Percentiles rank a stretch among this genome's conserved stretches.
These are phyloP conservation scores for Thera obeliscata DNA, from an alignment of 2,888 invertebrate genomes.

Conservation along the genomic window DNA sequence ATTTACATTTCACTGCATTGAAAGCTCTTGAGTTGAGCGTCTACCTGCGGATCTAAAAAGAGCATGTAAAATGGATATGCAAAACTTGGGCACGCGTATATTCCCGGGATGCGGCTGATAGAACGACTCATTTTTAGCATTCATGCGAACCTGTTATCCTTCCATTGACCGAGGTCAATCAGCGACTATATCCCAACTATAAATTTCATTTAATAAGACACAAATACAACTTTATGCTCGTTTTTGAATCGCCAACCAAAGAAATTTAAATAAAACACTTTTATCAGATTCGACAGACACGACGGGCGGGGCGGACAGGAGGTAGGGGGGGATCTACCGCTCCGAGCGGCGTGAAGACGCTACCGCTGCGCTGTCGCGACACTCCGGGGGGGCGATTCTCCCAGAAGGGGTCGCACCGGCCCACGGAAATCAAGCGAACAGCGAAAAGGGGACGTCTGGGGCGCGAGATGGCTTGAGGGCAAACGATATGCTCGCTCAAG, in stretches of 20 bases:
- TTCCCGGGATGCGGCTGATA: conserved; percentile 42
- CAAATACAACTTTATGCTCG: conserved; percentile 77
- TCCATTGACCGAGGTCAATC: conserved; percentile 81
- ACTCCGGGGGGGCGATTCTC: too few species aligned
- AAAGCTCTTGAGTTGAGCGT: conserved; percentile 17
- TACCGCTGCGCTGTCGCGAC: too few species aligned
- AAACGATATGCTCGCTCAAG: too few species aligned
- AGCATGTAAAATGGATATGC: conserved; percentile 38
- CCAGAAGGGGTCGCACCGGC: too few species aligned
- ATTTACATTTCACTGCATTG: conserved; percentile 25
- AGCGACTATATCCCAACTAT: conserved; percentile 80
- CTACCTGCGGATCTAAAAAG: conserved; percentile 37
- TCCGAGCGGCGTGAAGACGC: too few species aligned
- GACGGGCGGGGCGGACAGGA: too few species aligned
- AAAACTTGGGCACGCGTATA: conserved; percentile 34
- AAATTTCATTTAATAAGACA: conserved; percentile 85
- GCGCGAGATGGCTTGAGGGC: too few species aligned
- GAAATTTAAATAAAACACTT: conserved; percentile 84
- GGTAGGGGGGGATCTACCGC: too few species aligned
- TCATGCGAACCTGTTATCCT: conserved; percentile 70
- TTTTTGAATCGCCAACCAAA: conserved; percentile 78
- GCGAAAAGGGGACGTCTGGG: too few species aligned
- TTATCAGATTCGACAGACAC: conserved; percentile 85
- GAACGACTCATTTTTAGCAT: conserved; percentile 68
- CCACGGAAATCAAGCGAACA: too few species aligned